Percentiles rank a stretch among this genome's conserved stretches.
Conservation (phyloP, 2,113 vertebrate species). For the Sylvilagus bachmani region DNA sequence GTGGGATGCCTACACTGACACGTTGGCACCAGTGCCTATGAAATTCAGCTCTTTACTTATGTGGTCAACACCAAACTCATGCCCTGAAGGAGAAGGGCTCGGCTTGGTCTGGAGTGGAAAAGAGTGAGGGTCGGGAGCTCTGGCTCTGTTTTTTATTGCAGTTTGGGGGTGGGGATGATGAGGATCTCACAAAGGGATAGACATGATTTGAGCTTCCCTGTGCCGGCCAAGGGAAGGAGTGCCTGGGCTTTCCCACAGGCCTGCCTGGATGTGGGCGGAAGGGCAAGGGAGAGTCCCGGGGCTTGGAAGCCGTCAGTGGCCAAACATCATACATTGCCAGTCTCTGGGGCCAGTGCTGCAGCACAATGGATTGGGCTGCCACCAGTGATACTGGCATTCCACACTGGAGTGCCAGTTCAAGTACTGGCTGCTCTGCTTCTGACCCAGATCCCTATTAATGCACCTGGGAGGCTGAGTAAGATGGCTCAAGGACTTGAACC, state of each 20-base stretch:
- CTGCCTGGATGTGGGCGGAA: not conserved
- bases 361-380: too few relatives aligned
- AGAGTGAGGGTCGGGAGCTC: not conserved
- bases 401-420: too few relatives aligned
- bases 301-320: not conserved
- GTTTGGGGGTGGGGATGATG: not conserved
- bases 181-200: not conserved
- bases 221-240: not conserved
- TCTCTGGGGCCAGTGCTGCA: not conserved
- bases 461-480: too few relatives aligned
- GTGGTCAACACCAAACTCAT: not conserved
- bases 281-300: not conserved
- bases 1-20: not conserved
- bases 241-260: not conserved
- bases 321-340: not conserved
- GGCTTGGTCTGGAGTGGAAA: not conserved
- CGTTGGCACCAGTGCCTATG: not conserved
- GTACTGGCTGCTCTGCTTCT: too few relatives aligned
- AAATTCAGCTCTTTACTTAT: not conserved
- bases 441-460: too few relatives aligned
- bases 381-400: too few relatives aligned
- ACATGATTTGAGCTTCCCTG: not conserved
- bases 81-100: not conserved
- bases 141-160: not conserved
- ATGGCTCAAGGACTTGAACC: too few relatives aligned